Percentiles rank a stretch among this genome's conserved stretches.
These are phyloP conservation scores for Phylloscopus whistleri DNA, from an alignment of 2,113 vertebrate species.

Conservation along the genomic window DNA sequence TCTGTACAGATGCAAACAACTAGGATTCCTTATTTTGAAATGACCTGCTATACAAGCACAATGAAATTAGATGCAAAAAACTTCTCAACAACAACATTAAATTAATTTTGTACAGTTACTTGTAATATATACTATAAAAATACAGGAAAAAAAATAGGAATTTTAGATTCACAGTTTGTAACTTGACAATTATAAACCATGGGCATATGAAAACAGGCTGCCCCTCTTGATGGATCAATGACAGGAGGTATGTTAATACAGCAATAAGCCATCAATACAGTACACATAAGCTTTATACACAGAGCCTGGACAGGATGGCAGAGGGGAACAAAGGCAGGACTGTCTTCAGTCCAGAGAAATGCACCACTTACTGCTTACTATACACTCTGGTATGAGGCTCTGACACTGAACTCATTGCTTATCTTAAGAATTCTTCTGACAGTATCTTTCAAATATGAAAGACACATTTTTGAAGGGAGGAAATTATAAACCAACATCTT, in stretches of 20 bases:
- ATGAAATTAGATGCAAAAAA: not conserved
- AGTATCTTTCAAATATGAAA: slow-evolving; percentile 22
- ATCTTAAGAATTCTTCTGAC: slow-evolving; percentile 50
- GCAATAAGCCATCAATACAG: not conserved
- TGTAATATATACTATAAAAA: not conserved
- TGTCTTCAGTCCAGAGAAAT: slow-evolving; percentile 36
- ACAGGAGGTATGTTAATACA: not conserved
- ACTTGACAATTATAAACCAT: not conserved
- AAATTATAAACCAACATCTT: slow-evolving; percentile 33
- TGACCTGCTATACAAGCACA: not conserved
- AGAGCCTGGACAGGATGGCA: not conserved
- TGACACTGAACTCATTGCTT: slow-evolving; percentile 36
- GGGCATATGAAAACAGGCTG: not conserved
- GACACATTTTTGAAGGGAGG: not conserved
- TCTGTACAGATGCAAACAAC: not conserved
- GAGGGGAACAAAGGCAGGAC: slow-evolving; percentile 38
- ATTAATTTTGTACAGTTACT: not conserved
- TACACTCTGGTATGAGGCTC: slow-evolving; percentile 38
- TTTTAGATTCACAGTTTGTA: not conserved
- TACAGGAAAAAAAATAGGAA: not conserved
- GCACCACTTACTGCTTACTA: slow-evolving; percentile 20
- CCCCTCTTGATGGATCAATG: not conserved
- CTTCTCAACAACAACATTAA: not conserved
- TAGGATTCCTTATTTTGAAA: not conserved
- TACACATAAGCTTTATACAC: not conserved